phyloP scores from a whole-genome alignment of 2,797 vertebrate species.

The Aselliscus stoliczkanus region DNA sequence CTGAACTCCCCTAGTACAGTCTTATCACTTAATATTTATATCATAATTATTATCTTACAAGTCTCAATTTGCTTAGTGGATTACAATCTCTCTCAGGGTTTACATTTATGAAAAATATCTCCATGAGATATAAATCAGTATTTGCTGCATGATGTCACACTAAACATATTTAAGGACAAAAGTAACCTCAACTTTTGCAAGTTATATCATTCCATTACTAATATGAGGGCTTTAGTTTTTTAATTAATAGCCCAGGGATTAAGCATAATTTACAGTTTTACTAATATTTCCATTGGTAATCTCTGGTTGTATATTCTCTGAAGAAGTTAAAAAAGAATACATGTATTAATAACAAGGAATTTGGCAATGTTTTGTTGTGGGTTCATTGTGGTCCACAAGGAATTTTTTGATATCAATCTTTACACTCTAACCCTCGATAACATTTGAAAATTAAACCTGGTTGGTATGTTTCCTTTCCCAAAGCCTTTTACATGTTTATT shows the following conservation, averaged over 20 bases:
- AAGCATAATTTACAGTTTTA: constrained; percentile 22
- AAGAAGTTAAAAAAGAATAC: background rate
- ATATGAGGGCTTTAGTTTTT: constrained; percentile 31
- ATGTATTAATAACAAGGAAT: background rate
- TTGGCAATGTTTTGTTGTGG: background rate
- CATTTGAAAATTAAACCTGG: background rate
- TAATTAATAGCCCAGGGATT: background rate
- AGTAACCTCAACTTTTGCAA: background rate
- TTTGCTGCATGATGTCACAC: background rate
- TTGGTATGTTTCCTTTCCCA: background rate
- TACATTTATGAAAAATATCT: background rate
- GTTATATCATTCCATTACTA: background rate
- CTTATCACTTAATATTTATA: background rate
- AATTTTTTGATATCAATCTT: background rate
- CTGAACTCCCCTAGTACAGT: background rate
- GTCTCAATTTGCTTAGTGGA: background rate
- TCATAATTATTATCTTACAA: background rate
- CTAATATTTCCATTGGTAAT: background rate
- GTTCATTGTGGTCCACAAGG: background rate
- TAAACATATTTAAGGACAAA: constrained; percentile 16
- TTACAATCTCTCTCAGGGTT: background rate
- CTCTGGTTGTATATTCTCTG: background rate
- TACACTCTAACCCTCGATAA: background rate
- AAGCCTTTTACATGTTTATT: background rate
- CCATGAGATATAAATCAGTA: background rate